Conservation (phyloP, 2,888 invertebrate species). For the Mesorhabditis spiculigera region DNA sequence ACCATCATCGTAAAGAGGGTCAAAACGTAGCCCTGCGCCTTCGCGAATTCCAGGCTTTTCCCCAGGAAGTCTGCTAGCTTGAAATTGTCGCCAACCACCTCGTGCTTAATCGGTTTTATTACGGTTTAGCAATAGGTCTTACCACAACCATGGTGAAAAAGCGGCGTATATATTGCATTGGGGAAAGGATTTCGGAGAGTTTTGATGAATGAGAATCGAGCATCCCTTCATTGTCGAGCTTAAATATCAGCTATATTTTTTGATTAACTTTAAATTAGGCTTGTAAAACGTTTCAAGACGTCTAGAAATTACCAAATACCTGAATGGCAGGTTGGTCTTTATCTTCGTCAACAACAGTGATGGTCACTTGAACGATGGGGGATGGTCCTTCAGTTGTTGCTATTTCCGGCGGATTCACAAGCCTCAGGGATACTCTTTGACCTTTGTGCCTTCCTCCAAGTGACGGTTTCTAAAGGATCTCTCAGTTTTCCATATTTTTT, state of each 20-base stretch:
- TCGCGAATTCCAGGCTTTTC: conserved; percentile 9
- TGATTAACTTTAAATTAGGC: background rate
- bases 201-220: background rate
- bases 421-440: too few species aligned
- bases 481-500: too few species aligned
- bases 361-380: conserved; percentile 1
- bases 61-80: background rate
- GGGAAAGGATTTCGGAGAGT: background rate
- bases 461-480: too few species aligned
- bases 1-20: conserved; percentile 30
- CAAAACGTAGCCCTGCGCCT: conserved; percentile 19
- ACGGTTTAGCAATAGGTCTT: background rate
- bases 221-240: background rate
- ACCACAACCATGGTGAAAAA: background rate
- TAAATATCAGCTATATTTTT: background rate
- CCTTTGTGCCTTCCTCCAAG: too few species aligned
- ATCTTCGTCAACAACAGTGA: conserved; percentile 2
- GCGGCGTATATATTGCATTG: background rate
- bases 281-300: background rate
- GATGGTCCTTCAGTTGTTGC: too few species aligned
- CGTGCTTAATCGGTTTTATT: background rate
- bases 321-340: background rate
- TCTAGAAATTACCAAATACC: too few species aligned
- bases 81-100: background rate
- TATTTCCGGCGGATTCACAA: too few species aligned